A percentile compares a stretch with the other conserved stretches of the same genome.
Evolutionary conservation across 2,888 invertebrate species (phyloP).

Genomic region (Ceramica pisi): DNA sequence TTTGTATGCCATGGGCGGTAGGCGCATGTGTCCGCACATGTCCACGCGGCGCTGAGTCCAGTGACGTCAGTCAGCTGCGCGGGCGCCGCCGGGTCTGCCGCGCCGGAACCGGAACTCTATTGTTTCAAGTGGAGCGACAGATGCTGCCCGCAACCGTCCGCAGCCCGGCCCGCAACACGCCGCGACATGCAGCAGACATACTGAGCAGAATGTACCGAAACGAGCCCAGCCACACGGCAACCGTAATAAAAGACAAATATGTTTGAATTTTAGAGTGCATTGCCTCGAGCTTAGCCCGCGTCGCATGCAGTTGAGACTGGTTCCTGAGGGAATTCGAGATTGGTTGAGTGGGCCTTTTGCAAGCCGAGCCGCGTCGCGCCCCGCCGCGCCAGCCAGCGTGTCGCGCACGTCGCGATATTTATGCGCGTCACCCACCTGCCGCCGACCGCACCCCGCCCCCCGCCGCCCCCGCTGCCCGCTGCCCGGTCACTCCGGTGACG

Average conservation of each 20-base stretch:
- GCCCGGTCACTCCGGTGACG: background rate
- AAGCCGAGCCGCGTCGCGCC: background rate
- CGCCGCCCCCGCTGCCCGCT: background rate
- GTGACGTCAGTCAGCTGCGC: slow-evolving; percentile 55
- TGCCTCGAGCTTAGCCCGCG: background rate
- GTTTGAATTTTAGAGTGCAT: background rate
- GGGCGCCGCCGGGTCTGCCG: slow-evolving; percentile 77
- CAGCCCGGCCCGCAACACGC: slow-evolving; percentile 5
- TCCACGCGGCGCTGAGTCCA: slow-evolving; percentile 30
- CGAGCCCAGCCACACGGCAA: background rate
- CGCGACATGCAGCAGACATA: background rate
- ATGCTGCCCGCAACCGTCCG: slow-evolving; percentile 32
- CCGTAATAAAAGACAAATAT: slow-evolving; percentile 3
- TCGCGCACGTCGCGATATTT: slow-evolving; percentile 60
- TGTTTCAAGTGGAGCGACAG: slow-evolving; percentile 72
- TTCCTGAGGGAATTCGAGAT: background rate
- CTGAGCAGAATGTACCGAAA: background rate
- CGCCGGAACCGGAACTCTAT: slow-evolving; percentile 78
- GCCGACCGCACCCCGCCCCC: background rate
- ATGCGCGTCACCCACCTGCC: slow-evolving; percentile 67
- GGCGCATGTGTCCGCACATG: slow-evolving; percentile 21
- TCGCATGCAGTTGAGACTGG: background rate
- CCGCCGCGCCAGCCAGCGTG: slow-evolving; percentile 47
- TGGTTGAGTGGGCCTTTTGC: slow-evolving; percentile 15
- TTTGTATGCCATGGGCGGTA: background rate